A percentile compares a stretch with the other conserved stretches of the same genome.
phyloP scores from a whole-genome alignment of 2,113 vertebrate genomes.

The Odocoileus hemionus region DNA sequence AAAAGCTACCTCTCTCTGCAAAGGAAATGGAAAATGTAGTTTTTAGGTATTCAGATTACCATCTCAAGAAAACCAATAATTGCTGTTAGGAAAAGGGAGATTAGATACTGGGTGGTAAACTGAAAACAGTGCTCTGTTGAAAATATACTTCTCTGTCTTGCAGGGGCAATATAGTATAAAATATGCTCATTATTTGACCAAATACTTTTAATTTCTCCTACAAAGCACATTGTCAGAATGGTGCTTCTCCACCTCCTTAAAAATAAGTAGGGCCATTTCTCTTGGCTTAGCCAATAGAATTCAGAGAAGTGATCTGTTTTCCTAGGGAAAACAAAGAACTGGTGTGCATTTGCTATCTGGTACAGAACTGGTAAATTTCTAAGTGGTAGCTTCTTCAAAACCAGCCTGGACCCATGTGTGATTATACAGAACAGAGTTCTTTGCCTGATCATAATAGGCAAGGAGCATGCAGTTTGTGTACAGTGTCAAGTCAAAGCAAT shows the following conservation, averaged over 20 bases:
- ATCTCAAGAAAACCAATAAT: not conserved
- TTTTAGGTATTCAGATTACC: not conserved
- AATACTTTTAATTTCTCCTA: not conserved
- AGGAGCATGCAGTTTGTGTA: accelerated
- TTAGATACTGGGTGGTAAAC: not conserved
- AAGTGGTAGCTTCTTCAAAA: not conserved
- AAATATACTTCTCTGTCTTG: not conserved
- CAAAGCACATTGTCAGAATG: not conserved
- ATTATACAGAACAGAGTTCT: not conserved
- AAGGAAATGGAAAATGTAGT: not conserved
- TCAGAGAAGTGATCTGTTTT: not conserved
- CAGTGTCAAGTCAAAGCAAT: not conserved
- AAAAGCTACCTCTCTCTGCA: not conserved
- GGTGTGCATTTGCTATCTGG: not conserved
- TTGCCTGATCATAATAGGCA: not conserved
- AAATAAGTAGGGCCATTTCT: not conserved
- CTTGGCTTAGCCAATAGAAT: not conserved
- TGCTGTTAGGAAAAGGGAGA: not conserved
- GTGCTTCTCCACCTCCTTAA: not conserved
- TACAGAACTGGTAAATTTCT: not conserved
- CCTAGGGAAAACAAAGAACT: not conserved
- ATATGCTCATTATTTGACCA: not conserved
- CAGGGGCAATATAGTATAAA: not conserved
- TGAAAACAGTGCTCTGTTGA: not conserved
- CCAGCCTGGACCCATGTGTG: not conserved